Conservation (phyloP, 2,113 vertebrate genomes). For the Anguilla rostrata region DNA sequence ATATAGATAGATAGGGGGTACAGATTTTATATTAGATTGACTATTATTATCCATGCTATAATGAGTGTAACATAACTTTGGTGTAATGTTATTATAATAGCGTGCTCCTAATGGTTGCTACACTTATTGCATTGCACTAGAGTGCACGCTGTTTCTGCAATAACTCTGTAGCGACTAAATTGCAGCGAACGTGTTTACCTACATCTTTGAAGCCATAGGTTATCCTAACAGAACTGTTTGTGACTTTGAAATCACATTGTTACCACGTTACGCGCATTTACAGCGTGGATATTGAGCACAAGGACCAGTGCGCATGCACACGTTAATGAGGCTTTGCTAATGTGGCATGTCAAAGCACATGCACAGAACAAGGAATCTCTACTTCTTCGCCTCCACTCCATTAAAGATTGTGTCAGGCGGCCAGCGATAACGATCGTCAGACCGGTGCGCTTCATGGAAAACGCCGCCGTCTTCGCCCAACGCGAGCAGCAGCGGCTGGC, state of each 20-base stretch:
- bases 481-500: background rate
- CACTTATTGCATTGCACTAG: too few relatives aligned
- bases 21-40: too few relatives aligned
- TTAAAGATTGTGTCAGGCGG: background rate
- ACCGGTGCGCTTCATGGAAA: background rate
- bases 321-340: background rate
- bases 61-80: too few relatives aligned
- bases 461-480: background rate
- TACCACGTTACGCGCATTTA: background rate
- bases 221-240: background rate
- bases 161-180: too few relatives aligned
- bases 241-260: background rate
- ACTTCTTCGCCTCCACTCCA: background rate
- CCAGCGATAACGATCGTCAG: background rate
- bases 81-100: too few relatives aligned
- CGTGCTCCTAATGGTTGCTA: too few relatives aligned
- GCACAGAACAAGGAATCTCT: background rate
- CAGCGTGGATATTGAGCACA: background rate
- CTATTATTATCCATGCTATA: too few relatives aligned
- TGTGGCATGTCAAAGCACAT: background rate
- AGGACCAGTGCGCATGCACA: background rate
- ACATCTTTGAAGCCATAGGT: background rate
- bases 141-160: too few relatives aligned
- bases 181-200: too few relatives aligned
- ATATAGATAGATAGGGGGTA: too few relatives aligned